phyloP scores from a whole-genome alignment of 2,888 invertebrate species.

The Plutella xylostella region DNA sequence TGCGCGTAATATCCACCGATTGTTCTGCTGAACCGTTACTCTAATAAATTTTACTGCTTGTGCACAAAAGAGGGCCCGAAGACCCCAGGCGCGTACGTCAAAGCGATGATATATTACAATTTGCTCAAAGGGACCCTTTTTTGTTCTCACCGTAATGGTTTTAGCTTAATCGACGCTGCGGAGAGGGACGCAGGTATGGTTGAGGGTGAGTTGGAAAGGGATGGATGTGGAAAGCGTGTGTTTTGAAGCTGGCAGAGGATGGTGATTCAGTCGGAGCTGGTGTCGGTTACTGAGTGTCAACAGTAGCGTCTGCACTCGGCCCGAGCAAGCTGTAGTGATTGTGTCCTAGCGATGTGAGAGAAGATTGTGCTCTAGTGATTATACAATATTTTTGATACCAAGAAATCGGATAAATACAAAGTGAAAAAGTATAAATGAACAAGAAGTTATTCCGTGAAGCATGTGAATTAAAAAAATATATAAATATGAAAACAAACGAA shows the following conservation, averaged over 20 bases:
- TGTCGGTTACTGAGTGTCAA: conserved; percentile 53
- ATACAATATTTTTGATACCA: no score
- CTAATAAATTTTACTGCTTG: conserved; percentile 52
- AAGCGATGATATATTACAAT: conserved; percentile 67
- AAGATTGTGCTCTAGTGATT: no score
- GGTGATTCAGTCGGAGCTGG: conserved; percentile 50
- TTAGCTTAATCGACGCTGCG: conserved; percentile 54
- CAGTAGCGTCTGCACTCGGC: conserved; percentile 48
- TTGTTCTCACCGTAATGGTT: conserved; percentile 67
- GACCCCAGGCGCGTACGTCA: conserved; percentile 51
- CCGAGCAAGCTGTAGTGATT: no score
- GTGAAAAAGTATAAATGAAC: no score
- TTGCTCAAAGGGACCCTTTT: conserved; percentile 68
- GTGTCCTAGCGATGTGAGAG: no score
- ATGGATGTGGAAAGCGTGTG: conserved; percentile 34
- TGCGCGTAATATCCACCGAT: neutral
- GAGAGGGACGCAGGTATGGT: conserved; percentile 26
- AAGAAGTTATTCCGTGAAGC: no score
- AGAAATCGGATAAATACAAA: no score
- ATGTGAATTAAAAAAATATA: no score
- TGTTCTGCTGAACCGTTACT: conserved; percentile 39
- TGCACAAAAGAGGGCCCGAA: conserved; percentile 47
- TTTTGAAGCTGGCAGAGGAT: conserved; percentile 55
- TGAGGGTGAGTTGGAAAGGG: conserved; percentile 27
- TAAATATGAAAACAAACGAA: no score